phyloP scores from a whole-genome alignment of 2,113 vertebrate genomes.

The Elephas maximus region DNA sequence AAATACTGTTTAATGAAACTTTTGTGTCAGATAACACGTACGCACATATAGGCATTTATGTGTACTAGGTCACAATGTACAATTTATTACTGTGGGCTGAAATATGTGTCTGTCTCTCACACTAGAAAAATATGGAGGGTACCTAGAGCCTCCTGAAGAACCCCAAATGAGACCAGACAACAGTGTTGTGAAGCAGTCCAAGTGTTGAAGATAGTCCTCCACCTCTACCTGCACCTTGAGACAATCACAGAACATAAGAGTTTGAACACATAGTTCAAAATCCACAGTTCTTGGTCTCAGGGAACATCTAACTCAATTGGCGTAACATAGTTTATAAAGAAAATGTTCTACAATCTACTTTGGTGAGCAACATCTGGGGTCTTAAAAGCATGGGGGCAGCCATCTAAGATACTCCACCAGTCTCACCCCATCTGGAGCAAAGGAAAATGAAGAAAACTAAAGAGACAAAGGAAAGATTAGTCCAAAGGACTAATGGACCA shows the following conservation, averaged over 20 bases:
- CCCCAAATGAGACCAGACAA: background rate
- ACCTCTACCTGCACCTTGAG: background rate
- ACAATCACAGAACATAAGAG: background rate
- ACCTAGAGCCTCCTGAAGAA: background rate
- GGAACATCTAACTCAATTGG: no score
- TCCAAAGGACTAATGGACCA: no score
- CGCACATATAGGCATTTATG: background rate
- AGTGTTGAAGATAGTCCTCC: no score
- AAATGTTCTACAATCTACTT: no score
- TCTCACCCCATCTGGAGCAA: no score
- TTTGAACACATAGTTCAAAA: background rate
- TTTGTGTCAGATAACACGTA: background rate
- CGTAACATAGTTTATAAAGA: no score
- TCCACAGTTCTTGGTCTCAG: no score
- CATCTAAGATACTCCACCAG: no score
- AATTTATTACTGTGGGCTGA: background rate
- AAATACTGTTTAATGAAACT: background rate
- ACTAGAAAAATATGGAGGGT: background rate
- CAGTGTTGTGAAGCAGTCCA: background rate
- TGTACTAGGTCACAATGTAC: background rate
- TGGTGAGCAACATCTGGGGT: no score
- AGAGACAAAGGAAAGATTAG: no score
- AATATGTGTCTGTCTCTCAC: background rate
- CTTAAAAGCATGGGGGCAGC: no score
- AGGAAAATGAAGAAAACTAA: no score